Conservation (phyloP, 2,888 invertebrate species). For the Abrostola triplasia region DNA sequence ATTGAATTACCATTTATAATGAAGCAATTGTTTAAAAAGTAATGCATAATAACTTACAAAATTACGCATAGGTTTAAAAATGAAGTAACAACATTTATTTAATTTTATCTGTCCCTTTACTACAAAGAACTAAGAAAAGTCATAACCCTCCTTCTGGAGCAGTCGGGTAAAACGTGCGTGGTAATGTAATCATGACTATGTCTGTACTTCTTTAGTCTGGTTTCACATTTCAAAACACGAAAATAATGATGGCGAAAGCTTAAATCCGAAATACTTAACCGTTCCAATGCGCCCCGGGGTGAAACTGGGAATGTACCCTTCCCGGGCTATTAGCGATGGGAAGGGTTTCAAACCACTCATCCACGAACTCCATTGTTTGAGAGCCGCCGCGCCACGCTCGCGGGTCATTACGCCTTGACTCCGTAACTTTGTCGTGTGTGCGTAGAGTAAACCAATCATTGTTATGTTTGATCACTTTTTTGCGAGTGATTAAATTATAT, state of each 20-base stretch:
- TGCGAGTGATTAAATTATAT: slow-evolving; percentile 22
- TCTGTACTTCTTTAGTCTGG: too few relatives aligned
- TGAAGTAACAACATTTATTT: too few relatives aligned
- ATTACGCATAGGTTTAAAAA: neutral
- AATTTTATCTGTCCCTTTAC: too few relatives aligned
- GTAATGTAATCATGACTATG: too few relatives aligned
- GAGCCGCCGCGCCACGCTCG: slow-evolving; percentile 43
- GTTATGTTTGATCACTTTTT: slow-evolving; percentile 35
- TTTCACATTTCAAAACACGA: too few relatives aligned
- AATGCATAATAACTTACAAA: neutral
- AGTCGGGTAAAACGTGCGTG: too few relatives aligned
- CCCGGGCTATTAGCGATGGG: slow-evolving; percentile 49
- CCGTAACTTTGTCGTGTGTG: slow-evolving; percentile 7
- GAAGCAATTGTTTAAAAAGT: neutral
- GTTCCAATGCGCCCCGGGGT: slow-evolving; percentile 51
- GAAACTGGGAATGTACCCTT: slow-evolving; percentile 53
- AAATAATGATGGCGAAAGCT: slow-evolving; percentile 52
- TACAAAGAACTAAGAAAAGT: too few relatives aligned
- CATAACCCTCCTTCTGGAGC: too few relatives aligned
- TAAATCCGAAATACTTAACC: slow-evolving; percentile 49
- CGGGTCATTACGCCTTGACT: slow-evolving; percentile 52
- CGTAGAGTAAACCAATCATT: slow-evolving; percentile 23
- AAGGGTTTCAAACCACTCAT: slow-evolving; percentile 58
- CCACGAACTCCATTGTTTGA: slow-evolving; percentile 60
- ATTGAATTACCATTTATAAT: slow-evolving; percentile 27